Percentiles rank a stretch among this genome's conserved stretches.
These are phyloP conservation scores for Hemibagrus guttatus DNA, from an alignment of 2,797 vertebrate species.

Conservation along the genomic window DNA sequence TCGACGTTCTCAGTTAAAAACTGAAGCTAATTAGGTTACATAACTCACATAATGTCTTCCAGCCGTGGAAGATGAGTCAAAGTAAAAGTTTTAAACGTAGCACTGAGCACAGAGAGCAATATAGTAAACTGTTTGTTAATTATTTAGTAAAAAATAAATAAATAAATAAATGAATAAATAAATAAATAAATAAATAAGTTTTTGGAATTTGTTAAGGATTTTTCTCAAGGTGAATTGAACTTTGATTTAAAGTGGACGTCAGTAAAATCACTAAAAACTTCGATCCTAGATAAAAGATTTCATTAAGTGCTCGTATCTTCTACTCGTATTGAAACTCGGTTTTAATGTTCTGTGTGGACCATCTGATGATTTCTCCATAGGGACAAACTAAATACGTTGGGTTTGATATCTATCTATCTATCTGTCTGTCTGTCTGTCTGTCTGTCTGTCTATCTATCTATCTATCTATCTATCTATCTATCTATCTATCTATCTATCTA, in stretches of 20 bases:
- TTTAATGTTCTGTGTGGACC: not conserved
- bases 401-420: not conserved
- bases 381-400: not conserved
- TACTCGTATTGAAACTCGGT: not conserved
- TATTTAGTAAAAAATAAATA: too few relatives aligned
- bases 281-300: not conserved
- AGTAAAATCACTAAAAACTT: not conserved
- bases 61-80: not conserved
- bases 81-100: not conserved
- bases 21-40: not conserved
- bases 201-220: not conserved
- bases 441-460: too few relatives aligned
- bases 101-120: not conserved
- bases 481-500: too few relatives aligned
- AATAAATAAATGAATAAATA: too few relatives aligned
- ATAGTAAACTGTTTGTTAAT: not conserved
- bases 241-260: not conserved
- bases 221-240: not conserved
- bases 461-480: too few relatives aligned
- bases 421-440: too few relatives aligned
- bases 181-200: too few relatives aligned
- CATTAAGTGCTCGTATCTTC: not conserved
- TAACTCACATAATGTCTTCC: not conserved
- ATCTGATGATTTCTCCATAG: not conserved
- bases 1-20: not conserved